Percentiles rank a stretch among this genome's conserved stretches.
These are phyloP conservation scores for Dipodomys stephensi DNA, from an alignment of 2,113 vertebrate species.

Conservation along the genomic window DNA sequence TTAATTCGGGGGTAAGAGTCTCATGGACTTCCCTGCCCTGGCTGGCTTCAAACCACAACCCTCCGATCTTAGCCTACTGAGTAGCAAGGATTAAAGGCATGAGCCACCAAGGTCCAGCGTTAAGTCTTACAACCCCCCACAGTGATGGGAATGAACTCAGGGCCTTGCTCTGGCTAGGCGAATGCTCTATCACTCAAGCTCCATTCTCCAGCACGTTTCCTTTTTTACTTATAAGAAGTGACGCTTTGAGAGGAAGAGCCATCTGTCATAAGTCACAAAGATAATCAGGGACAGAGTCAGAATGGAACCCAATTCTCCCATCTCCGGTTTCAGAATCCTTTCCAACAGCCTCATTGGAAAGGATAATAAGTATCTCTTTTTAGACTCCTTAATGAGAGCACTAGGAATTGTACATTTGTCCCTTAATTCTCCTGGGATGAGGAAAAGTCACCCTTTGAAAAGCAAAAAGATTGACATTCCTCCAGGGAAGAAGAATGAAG, in stretches of 20 bases:
- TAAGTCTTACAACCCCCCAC: too few relatives aligned
- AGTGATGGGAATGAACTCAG: too few relatives aligned
- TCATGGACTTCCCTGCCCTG: too few relatives aligned
- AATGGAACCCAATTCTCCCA: neutral
- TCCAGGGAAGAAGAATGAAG: slow-evolving; percentile 57
- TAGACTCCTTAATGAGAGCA: slow-evolving; percentile 34
- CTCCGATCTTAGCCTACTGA: too few relatives aligned
- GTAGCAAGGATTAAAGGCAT: too few relatives aligned
- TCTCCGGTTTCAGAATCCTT: neutral
- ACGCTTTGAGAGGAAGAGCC: neutral
- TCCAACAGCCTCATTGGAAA: neutral
- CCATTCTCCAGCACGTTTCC: neutral
- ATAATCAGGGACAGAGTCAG: neutral
- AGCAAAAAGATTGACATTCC: slow-evolving; percentile 66
- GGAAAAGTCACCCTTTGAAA: slow-evolving; percentile 65
- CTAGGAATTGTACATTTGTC: slow-evolving; percentile 10
- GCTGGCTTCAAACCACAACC: too few relatives aligned
- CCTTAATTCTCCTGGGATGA: slow-evolving; percentile 61
- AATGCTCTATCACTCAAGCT: too few relatives aligned
- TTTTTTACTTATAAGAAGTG: neutral
- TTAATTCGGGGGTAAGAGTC: too few relatives aligned
- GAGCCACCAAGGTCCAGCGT: too few relatives aligned
- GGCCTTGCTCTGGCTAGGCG: too few relatives aligned
- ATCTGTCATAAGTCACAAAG: neutral
- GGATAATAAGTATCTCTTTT: neutral